phyloP scores from a whole-genome alignment of 2,113 vertebrate species.

The Corythoichthys haematopterus region DNA sequence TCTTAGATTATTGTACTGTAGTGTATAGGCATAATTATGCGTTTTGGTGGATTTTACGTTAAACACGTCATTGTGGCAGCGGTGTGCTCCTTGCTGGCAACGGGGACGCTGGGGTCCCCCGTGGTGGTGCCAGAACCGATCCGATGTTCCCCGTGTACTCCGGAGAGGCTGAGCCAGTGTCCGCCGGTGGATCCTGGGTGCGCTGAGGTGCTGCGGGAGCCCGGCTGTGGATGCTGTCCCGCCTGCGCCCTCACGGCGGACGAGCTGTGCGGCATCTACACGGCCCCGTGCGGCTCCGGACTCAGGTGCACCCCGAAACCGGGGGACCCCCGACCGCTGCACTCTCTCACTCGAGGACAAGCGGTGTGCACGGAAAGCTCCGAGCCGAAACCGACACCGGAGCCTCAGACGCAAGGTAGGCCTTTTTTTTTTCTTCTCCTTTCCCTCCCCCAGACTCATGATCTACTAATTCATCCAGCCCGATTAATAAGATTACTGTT shows the following conservation, averaged over 20 bases:
- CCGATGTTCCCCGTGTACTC: constrained; percentile 81
- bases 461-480: not conserved
- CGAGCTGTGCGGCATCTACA: constrained; percentile 84
- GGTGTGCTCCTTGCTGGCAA: constrained; percentile 58
- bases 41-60: constrained; percentile 58
- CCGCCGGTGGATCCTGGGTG: constrained; percentile 76
- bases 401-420: constrained; percentile 62
- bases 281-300: constrained; percentile 83
- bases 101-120: constrained; percentile 44
- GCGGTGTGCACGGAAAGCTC: constrained; percentile 74
- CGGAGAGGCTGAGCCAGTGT: constrained; percentile 78
- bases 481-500: not conserved
- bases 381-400: constrained; percentile 52
- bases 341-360: constrained; percentile 79
- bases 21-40: constrained; percentile 24
- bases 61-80: constrained; percentile 54
- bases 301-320: constrained; percentile 79
- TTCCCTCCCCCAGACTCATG: not conserved
- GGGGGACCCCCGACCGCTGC: constrained; percentile 78
- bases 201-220: constrained; percentile 74
- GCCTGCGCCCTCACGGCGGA: constrained; percentile 79
- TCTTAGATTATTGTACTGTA: constrained; percentile 30
- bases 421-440: not conserved
- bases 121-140: constrained; percentile 66
- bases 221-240: constrained; percentile 88